Base-by-base conservation (phyloP, 1,140 invertebrate species). In the Pissodes strobi region DNA sequence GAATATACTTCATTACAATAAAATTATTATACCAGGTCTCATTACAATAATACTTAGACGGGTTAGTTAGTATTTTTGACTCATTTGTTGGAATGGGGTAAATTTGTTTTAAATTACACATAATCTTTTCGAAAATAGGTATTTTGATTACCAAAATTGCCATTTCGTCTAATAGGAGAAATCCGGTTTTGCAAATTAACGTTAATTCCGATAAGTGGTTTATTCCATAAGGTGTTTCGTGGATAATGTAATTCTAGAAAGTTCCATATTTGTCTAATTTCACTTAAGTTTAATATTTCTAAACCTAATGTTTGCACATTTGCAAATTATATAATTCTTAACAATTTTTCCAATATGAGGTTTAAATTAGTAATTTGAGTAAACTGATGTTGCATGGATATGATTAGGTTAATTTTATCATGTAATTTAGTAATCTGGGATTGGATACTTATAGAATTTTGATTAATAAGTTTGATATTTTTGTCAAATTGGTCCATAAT, bases 41-140 rank as follows among this genome's bases (percentile, higher is more conserved):
- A 10, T 52, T 52, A 52, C 48, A 52, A 30, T 52, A 52, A 18
- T 30, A 52, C 18, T 52, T 52, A 4, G 23, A 30, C 1, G 48
- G 48, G 10, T 21, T 30, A 52, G 34, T 52, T 30, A 52, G 9
- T 2, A 52, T 52, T 30, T 30, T 30, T 30, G 48, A 52, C 1
- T 52, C 12, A 17, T 52, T 52, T 15, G 12, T 52, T 22, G 48
- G 48, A 2, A 17, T 52, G 2, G 48, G 23, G 22, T 52, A 52
- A 4, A 52, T 17, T 17, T 30, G 34, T 2, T 52, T 5, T 15
- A 52, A 15, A 52, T 52, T 34, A 30, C 48, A 52, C 2, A 17
- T 1, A 30, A 5, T 15, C 15, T 30, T 1, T 52, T 52, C 23
- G 34, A 52, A 52, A 6, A 52, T 52, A 12, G 27, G 48, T 18